Evolutionary conservation across 1,140 invertebrate species (phyloP).

Genomic region (Drosophila busckii): DNA sequence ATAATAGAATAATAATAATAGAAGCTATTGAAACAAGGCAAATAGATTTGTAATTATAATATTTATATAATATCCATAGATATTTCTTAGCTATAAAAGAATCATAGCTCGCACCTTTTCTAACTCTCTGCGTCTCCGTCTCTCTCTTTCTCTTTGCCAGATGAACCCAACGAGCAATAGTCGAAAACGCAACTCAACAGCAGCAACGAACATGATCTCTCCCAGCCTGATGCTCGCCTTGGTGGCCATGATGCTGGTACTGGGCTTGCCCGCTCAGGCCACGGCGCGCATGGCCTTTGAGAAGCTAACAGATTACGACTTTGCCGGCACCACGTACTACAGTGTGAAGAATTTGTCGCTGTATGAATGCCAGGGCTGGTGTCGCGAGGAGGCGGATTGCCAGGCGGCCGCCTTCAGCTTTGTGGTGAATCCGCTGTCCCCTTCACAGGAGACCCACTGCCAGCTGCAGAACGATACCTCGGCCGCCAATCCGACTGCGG

Average conservation of each 20-base stretch:
- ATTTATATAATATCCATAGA: too few relatives aligned
- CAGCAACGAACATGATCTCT: slow-evolving; percentile 15
- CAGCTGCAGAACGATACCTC: slow-evolving; percentile 95
- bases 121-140: too few relatives aligned
- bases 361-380: slow-evolving; percentile 97
- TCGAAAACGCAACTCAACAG: background rate
- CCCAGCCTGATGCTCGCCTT: slow-evolving; percentile 18
- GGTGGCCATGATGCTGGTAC: slow-evolving; percentile 32
- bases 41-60: too few relatives aligned
- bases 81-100: too few relatives aligned
- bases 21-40: too few relatives aligned
- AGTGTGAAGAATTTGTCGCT: slow-evolving; percentile 94
- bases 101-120: too few relatives aligned
- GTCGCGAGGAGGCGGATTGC: slow-evolving; percentile 93
- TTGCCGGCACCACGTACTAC: slow-evolving; percentile 93
- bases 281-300: slow-evolving; percentile 91
- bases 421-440: slow-evolving; percentile 93
- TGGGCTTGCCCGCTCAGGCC: slow-evolving; percentile 33
- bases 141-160: too few relatives aligned
- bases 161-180: slow-evolving; percentile 1
- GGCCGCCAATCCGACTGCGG: slow-evolving; percentile 90
- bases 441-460: slow-evolving; percentile 94
- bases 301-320: slow-evolving; percentile 95
- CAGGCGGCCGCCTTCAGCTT: slow-evolving; percentile 95
- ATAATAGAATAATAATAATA: too few relatives aligned